Conservation (phyloP, 2,888 invertebrate genomes). For the Drepanosiphum platanoidis region DNA sequence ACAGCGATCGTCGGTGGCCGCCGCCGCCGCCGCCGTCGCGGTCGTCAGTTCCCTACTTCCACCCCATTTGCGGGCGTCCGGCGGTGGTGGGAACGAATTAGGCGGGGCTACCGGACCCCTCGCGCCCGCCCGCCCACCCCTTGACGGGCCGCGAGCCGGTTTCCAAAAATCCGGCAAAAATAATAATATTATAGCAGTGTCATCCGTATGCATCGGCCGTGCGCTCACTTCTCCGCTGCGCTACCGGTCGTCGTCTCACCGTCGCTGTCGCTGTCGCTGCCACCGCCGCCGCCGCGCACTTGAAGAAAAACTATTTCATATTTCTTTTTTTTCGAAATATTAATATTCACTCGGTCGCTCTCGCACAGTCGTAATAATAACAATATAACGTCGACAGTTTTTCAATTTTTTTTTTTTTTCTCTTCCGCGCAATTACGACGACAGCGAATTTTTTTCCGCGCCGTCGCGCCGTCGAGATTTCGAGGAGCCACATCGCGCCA, state of each 20-base stretch:
- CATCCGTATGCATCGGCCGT: conserved; percentile 37
- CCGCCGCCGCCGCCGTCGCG: conserved; percentile 4
- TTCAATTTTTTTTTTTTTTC: not conserved
- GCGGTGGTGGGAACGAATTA: conserved; percentile 59
- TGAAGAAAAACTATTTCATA: not conserved
- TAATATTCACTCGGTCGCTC: too few relatives aligned
- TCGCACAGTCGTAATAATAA: too few relatives aligned
- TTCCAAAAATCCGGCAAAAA: conserved; percentile 58
- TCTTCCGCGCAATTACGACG: not conserved
- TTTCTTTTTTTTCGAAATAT: not conserved
- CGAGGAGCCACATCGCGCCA: not conserved
- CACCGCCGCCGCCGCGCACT: not conserved
- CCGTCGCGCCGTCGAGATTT: not conserved
- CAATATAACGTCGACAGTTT: not conserved
- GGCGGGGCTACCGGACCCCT: conserved; percentile 58
- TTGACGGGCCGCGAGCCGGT: conserved; percentile 43
- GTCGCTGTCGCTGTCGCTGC: not conserved
- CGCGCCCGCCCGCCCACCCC: conserved; percentile 46
- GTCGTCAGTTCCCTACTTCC: conserved; percentile 34
- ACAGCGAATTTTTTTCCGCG: not conserved
- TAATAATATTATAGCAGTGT: conserved; percentile 52
- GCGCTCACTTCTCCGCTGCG: too few relatives aligned
- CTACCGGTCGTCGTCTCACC: not conserved
- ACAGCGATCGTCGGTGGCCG: conserved; percentile 3
- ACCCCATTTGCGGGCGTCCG: conserved; percentile 56